Base-by-base conservation (phyloP, 2,888 invertebrate genomes). In the Drosophila diplacantha region DNA sequence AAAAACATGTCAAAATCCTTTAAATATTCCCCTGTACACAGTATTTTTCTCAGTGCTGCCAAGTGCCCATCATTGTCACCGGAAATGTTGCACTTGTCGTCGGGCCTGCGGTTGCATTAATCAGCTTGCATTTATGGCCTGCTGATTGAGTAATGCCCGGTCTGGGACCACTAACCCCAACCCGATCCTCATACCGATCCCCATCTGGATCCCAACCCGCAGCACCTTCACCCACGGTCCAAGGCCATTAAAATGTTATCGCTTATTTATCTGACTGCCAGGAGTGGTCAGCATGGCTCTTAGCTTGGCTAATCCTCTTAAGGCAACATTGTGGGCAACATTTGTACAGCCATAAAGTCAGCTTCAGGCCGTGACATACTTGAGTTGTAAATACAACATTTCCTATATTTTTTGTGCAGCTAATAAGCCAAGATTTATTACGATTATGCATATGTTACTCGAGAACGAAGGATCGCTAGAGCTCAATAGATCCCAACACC, bases 211-310 rank as follows among this genome's bases (percentile, higher is more conserved):
- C 16, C 16, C 29, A 12, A n/a, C 12, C 49, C 11, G 8, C 7
- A 6, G 9, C 37, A 39, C 8, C 47, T 22, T 47, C 54, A 16
- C 59, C 68, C 49, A 49, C 49, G 44, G 49, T 71, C 41, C 60
- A 55, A n/a, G 26, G 66, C 69, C 78, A 80, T 81, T 75, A 81
- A 76, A 78, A 75, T 72, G 76, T 81, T 79, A 81, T 79, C 72
- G 74, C 78, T 73, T 81, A 75, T 78, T 81, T 78, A 76, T 80
- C 47, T 58, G 35, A 26, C 24, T 22, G n/a, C 47, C 26, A 18
- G 37, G 41, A 65, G 44, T 41, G 35, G 24, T 37, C 11, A 16
- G 18, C 46, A 2, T 14, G 38, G 16, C 20, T 34, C 63, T 70
- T 31, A 63, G 58, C 37, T n/a, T 22, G 29, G 35, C 52, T 53